phyloP scores from a whole-genome alignment of 1,140 invertebrate species.

The Meloidogyne floridensis region DNA sequence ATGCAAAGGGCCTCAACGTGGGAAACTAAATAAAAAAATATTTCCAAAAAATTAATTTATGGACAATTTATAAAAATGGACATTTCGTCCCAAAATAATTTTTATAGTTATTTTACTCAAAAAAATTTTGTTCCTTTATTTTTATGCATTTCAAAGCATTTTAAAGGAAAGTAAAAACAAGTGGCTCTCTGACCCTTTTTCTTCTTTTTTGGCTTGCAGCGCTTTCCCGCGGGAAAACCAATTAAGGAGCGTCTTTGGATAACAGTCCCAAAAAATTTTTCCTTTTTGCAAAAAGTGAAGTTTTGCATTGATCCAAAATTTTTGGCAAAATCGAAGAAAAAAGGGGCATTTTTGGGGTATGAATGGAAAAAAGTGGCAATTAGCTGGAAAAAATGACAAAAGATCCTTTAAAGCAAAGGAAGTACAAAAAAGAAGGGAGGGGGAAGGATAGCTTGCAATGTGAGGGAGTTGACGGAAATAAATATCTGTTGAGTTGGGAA shows the following conservation, averaged over 20 bases:
- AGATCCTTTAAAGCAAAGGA: neutral
- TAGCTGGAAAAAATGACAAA: neutral
- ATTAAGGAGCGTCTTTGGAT: constrained; percentile 14
- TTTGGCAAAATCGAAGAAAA: neutral
- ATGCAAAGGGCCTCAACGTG: neutral
- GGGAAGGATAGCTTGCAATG: neutral
- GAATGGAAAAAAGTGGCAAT: neutral
- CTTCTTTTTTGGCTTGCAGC: neutral
- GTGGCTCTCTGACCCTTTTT: neutral
- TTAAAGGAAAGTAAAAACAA: constrained; percentile 1
- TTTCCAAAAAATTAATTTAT: neutral
- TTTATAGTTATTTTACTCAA: neutral
- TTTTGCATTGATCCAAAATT: constrained; percentile 13
- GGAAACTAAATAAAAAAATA: neutral
- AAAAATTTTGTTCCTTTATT: neutral
- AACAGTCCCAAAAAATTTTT: neutral
- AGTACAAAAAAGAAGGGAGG: neutral
- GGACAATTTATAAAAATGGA: neutral
- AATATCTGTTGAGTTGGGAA: neutral
- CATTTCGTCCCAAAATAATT: neutral
- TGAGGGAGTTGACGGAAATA: constrained; percentile 17
- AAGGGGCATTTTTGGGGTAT: neutral
- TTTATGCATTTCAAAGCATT: constrained; percentile 2
- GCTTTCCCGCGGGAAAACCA: constrained; percentile 20
- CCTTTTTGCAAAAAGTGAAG: neutral